A percentile compares a stretch with the other conserved stretches of the same genome.
Evolutionary conservation across 2,888 invertebrate genomes (phyloP).

Genomic region (Leptopterna dolabrata): DNA sequence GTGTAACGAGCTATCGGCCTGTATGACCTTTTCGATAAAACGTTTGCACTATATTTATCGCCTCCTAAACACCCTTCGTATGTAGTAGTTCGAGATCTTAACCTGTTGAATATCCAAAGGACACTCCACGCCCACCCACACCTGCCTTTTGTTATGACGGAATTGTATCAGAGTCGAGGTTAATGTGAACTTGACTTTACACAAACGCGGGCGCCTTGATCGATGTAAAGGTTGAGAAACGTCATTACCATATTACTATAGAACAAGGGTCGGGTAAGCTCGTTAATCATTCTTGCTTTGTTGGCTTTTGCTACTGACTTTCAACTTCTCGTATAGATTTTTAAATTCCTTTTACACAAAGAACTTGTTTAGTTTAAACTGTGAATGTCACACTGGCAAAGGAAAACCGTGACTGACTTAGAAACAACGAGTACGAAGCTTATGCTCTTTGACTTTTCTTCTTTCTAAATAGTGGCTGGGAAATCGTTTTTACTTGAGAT

Average conservation of each 20-base stretch:
- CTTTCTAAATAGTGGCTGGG: too few species aligned
- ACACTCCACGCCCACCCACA: not conserved
- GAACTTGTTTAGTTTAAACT: too few species aligned
- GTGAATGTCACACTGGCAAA: too few species aligned
- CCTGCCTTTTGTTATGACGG: conserved; percentile 23
- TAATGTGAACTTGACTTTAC: conserved; percentile 11
- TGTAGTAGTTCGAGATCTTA: not conserved
- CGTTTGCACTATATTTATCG: not conserved
- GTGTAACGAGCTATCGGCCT: too few species aligned
- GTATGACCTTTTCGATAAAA: too few species aligned
- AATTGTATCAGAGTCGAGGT: not conserved
- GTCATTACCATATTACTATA: not conserved
- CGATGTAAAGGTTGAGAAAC: not conserved
- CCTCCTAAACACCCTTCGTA: not conserved
- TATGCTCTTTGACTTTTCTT: too few species aligned
- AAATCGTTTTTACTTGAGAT: too few species aligned
- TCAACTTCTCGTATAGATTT: not conserved
- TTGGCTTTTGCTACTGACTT: not conserved
- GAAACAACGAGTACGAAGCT: too few species aligned
- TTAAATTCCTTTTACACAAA: not conserved
- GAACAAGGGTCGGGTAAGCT: not conserved
- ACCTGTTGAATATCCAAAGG: not conserved
- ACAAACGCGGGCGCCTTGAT: not conserved
- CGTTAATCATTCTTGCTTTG: not conserved
- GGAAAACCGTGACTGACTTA: too few species aligned